phyloP scores from a whole-genome alignment of 2,888 invertebrate genomes.

The Drosophila ustulata region DNA sequence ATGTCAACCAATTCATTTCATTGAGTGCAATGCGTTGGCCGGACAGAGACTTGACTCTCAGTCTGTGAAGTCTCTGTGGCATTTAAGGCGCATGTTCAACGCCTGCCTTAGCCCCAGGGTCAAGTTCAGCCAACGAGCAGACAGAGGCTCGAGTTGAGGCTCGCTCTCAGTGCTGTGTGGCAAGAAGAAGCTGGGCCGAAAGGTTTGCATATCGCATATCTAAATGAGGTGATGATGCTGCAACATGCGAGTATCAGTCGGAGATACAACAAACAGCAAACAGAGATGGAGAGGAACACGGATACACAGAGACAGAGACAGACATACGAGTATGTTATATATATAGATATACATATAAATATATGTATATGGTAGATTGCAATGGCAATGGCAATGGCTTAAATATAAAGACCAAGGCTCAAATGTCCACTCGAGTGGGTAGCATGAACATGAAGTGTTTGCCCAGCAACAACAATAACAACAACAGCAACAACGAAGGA shows the following conservation, averaged over 20 bases:
- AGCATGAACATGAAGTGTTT: conserved; percentile 82
- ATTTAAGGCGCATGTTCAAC: conserved; percentile 78
- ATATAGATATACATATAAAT: conserved; percentile 40
- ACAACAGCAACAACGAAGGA: conserved; percentile 36
- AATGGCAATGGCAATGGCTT: conserved; percentile 47
- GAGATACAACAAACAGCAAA: conserved; percentile 64
- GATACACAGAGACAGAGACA: background rate
- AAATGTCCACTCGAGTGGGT: conserved; percentile 80
- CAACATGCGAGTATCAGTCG: conserved; percentile 74
- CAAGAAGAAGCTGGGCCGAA: conserved; percentile 49
- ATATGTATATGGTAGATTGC: conserved; percentile 32
- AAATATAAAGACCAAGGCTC: conserved; percentile 65
- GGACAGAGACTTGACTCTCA: conserved; percentile 31
- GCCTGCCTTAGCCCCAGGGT: conserved; percentile 77
- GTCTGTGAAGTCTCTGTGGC: conserved; percentile 44
- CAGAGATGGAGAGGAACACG: background rate
- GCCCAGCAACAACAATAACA: conserved; percentile 65
- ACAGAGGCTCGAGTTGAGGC: conserved; percentile 2
- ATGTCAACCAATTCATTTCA: conserved; percentile 79
- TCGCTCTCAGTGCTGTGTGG: background rate
- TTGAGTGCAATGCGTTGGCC: conserved; percentile 79
- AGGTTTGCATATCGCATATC: conserved; percentile 78
- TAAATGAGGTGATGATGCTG: conserved; percentile 79
- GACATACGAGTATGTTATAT: conserved; percentile 36
- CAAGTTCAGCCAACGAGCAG: conserved; percentile 62